phyloP scores from a whole-genome alignment of 2,797 vertebrate genomes.

The Hephaestus fuliginosus region DNA sequence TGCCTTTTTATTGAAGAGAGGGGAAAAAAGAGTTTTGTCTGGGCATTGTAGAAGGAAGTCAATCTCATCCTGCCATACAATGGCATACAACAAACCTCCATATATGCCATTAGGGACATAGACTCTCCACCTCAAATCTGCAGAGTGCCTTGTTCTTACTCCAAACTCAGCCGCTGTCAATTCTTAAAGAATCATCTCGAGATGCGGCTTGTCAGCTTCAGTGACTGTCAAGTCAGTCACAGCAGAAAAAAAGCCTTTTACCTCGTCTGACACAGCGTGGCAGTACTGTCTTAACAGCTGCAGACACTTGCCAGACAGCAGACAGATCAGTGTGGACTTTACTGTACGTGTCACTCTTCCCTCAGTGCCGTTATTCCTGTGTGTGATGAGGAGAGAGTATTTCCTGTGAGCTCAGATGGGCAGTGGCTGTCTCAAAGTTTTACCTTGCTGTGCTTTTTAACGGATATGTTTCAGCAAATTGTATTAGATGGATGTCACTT shows the following conservation, averaged over 20 bases:
- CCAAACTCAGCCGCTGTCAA: not conserved
- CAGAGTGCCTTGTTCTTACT: slow-evolving; percentile 4
- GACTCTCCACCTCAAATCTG: not conserved
- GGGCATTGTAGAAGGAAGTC: not conserved
- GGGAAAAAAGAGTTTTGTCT: slow-evolving; percentile 5
- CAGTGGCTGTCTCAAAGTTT: slow-evolving; percentile 8
- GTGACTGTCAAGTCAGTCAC: slow-evolving; percentile 44
- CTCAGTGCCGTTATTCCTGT: not conserved
- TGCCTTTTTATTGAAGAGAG: slow-evolving; percentile 15
- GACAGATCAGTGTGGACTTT: slow-evolving; percentile 20
- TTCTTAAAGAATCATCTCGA: slow-evolving; percentile 20
- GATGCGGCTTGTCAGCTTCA: slow-evolving; percentile 45
- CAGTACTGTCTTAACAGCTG: slow-evolving; percentile 47
- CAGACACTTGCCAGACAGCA: slow-evolving; percentile 42
- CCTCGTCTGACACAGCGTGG: slow-evolving; percentile 59
- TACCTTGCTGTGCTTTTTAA: not conserved
- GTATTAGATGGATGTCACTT: not conserved
- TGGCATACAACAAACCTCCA: slow-evolving; percentile 4
- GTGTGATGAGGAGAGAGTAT: not conserved
- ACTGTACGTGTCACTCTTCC: slow-evolving; percentile 7
- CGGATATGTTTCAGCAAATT: not conserved
- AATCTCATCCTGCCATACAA: slow-evolving; percentile 5
- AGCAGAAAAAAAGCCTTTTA: slow-evolving; percentile 43
- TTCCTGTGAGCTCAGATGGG: not conserved
- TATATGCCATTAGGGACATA: not conserved